Percentiles rank a stretch among this genome's conserved stretches.
Conservation (phyloP, 2,888 invertebrate species). For the Aphidoletes aphidimyza region DNA sequence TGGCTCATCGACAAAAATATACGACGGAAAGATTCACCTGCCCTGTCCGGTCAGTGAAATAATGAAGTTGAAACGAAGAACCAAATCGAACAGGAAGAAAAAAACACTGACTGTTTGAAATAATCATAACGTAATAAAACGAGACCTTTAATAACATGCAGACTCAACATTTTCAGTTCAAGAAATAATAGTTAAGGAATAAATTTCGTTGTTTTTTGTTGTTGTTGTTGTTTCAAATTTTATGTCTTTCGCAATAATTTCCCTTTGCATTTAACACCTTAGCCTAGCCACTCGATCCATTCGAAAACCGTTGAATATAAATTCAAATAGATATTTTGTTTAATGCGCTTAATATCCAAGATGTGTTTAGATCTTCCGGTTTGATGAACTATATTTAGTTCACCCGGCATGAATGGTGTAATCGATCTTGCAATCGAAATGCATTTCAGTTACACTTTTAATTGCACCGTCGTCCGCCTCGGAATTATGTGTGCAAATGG, state of each 20-base stretch:
- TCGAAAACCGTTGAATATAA: background rate
- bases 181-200: background rate
- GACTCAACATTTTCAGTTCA: background rate
- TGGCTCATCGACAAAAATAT: background rate
- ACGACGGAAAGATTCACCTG: constrained; percentile 47
- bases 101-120: constrained; percentile 15
- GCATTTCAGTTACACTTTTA: background rate
- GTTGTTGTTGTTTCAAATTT: too few species aligned
- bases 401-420: background rate
- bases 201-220: too few species aligned
- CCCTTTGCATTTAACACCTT: constrained; percentile 11
- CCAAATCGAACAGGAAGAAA: too few species aligned
- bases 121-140: constrained; percentile 53
- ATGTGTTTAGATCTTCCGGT: background rate
- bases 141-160: constrained; percentile 45
- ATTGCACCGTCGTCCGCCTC: background rate
- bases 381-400: background rate
- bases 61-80: constrained; percentile 20
- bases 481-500: background rate
- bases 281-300: background rate
- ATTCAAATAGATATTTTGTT: too few species aligned
- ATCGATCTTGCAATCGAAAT: constrained; percentile 11
- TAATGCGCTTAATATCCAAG: background rate
- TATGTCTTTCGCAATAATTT: constrained; percentile 2
- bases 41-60: background rate